phyloP scores from a whole-genome alignment of 2,797 vertebrate species.

The Labeo calbasu region DNA sequence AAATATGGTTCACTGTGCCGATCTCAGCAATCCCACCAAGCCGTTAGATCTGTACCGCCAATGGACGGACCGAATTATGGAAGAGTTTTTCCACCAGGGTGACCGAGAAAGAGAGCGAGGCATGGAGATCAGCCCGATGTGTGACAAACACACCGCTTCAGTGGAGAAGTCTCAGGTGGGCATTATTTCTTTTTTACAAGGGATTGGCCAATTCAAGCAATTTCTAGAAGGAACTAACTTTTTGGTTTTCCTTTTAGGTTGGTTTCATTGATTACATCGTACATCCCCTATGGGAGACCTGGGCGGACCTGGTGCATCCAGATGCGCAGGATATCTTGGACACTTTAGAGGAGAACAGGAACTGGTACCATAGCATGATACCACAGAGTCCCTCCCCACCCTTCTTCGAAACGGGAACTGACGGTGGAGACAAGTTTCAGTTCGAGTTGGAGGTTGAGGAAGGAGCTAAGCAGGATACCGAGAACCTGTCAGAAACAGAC shows the following conservation, averaged over 20 bases:
- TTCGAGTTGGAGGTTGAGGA: slow-evolving; percentile 86
- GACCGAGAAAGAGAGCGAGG: slow-evolving; percentile 94
- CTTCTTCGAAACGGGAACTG: slow-evolving; percentile 85
- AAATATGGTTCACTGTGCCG: slow-evolving; percentile 98
- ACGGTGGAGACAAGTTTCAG: slow-evolving; percentile 89
- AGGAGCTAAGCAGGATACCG: slow-evolving; percentile 74
- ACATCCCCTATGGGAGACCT: slow-evolving; percentile 97
- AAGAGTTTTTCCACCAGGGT: slow-evolving; percentile 98
- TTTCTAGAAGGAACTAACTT: neutral
- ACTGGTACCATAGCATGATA: slow-evolving; percentile 99
- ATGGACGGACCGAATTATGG: slow-evolving; percentile 98
- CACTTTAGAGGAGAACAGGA: slow-evolving; percentile 95
- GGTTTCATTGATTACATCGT: slow-evolving; percentile 98
- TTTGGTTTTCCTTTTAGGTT: slow-evolving; percentile 77
- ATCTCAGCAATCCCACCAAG: slow-evolving; percentile 97
- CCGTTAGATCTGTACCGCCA: slow-evolving; percentile 95
- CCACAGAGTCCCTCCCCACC: slow-evolving; percentile 97
- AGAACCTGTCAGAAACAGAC: slow-evolving; percentile 66
- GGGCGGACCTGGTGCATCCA: slow-evolving; percentile 97
- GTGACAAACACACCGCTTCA: slow-evolving; percentile 96
- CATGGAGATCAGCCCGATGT: slow-evolving; percentile 99
- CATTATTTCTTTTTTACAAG: neutral
- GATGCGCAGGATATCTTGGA: slow-evolving; percentile 98
- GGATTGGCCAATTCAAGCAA: neutral
- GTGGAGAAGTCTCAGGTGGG: slow-evolving; percentile 97